Evolutionary conservation across 2,888 invertebrate genomes (phyloP).

Genomic region (Cotesia congregata): DNA sequence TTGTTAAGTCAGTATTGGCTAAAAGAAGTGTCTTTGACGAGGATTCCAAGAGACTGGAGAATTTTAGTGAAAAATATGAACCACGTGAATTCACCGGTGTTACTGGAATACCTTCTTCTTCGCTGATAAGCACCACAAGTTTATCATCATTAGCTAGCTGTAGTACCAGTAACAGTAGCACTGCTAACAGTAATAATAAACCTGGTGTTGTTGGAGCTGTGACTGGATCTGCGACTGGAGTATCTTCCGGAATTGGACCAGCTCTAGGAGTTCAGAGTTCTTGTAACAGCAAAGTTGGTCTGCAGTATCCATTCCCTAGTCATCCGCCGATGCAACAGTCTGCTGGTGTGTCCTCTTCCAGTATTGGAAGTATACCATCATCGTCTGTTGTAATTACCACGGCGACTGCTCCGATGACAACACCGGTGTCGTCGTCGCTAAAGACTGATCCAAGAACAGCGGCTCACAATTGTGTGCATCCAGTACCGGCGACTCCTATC

Average conservation of each 20-base stretch:
- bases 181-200: neutral
- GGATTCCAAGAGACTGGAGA: slow-evolving; percentile 92
- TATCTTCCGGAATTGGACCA: neutral
- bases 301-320: slow-evolving; percentile 85
- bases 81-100: slow-evolving; percentile 73
- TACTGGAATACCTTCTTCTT: slow-evolving; percentile 54
- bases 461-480: slow-evolving; percentile 62
- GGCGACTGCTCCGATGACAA: slow-evolving; percentile 43
- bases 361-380: slow-evolving; percentile 36
- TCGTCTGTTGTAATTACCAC: slow-evolving; percentile 38
- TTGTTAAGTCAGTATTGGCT: slow-evolving; percentile 91
- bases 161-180: slow-evolving; percentile 40
- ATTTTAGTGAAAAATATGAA: slow-evolving; percentile 87
- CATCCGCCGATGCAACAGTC: slow-evolving; percentile 76
- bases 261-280: slow-evolving; percentile 50
- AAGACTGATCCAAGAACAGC: slow-evolving; percentile 59
- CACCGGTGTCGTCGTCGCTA: slow-evolving; percentile 48
- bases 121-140: slow-evolving; percentile 55
- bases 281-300: slow-evolving; percentile 72
- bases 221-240: neutral
- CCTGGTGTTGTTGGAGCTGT: neutral
- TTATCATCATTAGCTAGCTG: slow-evolving; percentile 45
- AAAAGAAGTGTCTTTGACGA: slow-evolving; percentile 96
- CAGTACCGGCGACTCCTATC: slow-evolving; percentile 64
- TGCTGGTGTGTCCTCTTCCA: slow-evolving; percentile 50